These are phyloP conservation scores for Plagodis pulveraria DNA, from an alignment of 2,888 invertebrate genomes.

Conservation along the genomic window DNA sequence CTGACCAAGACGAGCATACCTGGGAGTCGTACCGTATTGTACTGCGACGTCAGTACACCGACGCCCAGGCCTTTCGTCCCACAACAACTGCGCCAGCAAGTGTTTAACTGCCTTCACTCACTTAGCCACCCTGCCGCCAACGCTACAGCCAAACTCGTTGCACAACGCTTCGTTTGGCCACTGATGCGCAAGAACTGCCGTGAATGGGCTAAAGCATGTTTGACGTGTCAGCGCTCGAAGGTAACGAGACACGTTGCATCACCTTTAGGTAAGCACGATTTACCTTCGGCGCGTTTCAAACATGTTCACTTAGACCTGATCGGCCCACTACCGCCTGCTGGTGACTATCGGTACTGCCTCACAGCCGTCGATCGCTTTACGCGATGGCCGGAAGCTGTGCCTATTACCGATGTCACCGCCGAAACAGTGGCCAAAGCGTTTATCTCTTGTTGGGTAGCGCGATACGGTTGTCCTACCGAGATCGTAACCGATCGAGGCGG, in stretches of 20 bases:
- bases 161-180: constrained; percentile 47
- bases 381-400: constrained; percentile 39
- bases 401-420: constrained; percentile 31
- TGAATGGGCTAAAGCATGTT: constrained; percentile 39
- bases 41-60: constrained; percentile 32
- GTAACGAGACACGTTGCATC: constrained; percentile 42
- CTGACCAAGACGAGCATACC: constrained; percentile 25
- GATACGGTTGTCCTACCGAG: constrained; percentile 31
- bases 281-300: constrained; percentile 19
- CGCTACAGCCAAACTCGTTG: constrained; percentile 39
- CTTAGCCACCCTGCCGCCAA: constrained; percentile 37
- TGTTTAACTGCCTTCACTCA: constrained; percentile 36
- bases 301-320: constrained; percentile 58
- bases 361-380: constrained; percentile 47
- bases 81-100: constrained; percentile 18
- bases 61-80: constrained; percentile 35
- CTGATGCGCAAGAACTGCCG: constrained; percentile 47
- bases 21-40: constrained; percentile 5
- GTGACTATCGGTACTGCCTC: constrained; percentile 31
- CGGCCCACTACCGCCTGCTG: constrained; percentile 39
- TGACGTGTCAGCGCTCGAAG: constrained; percentile 50
- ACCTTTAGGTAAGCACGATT: constrained; percentile 18
- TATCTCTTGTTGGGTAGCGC: too few relatives aligned
- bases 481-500: constrained; percentile 36
- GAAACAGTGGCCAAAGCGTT: constrained; percentile 30